Percentiles rank a stretch among this genome's conserved stretches.
Conservation (phyloP, 2,797 vertebrate species). For the Bradypus variegatus region DNA sequence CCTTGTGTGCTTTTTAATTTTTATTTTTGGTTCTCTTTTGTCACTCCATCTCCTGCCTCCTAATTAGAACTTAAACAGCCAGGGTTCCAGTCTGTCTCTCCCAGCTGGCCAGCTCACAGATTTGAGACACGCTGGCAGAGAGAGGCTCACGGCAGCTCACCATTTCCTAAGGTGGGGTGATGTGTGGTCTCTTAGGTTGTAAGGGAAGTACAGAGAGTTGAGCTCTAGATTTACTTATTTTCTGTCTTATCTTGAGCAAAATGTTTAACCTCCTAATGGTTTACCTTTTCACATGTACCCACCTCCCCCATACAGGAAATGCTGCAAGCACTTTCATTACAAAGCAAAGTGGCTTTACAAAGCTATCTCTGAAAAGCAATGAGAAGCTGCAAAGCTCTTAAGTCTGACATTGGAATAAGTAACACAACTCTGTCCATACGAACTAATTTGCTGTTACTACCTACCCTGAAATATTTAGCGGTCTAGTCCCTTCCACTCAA, state of each 20-base stretch:
- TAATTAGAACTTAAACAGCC: background rate
- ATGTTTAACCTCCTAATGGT: background rate
- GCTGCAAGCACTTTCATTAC: background rate
- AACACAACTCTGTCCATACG: background rate
- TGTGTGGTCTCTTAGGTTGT: background rate
- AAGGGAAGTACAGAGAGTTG: background rate
- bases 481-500: background rate
- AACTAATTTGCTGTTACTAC: background rate
- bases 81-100: background rate
- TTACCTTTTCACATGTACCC: background rate
- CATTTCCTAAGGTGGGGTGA: background rate
- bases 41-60: constrained; percentile 44
- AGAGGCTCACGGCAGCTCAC: background rate
- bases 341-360: background rate
- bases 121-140: background rate
- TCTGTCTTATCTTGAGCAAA: background rate
- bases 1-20: constrained; percentile 42
- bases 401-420: background rate
- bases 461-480: background rate
- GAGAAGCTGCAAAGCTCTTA: background rate
- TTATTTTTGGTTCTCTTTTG: constrained; percentile 48
- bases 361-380: background rate
- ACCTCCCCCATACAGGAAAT: background rate
- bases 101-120: background rate
- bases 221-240: background rate